These are phyloP conservation scores for Archocentrus centrarchus DNA, from an alignment of 2,113 vertebrate genomes.

Conservation along the genomic window DNA sequence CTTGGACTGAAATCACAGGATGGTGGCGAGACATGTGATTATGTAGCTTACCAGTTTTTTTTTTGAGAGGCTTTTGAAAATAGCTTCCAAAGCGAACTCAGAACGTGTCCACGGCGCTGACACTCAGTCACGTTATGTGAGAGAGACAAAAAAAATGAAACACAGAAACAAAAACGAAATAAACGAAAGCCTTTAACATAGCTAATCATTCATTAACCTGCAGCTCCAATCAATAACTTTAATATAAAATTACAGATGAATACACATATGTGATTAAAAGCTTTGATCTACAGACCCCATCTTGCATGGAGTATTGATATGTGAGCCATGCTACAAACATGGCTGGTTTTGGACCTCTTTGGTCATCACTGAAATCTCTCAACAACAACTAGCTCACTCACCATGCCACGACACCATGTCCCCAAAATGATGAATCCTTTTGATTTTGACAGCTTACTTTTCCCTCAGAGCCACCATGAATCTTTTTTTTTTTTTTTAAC, in stretches of 20 bases:
- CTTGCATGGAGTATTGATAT: not conserved
- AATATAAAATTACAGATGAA: not conserved
- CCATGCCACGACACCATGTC: too few relatives aligned
- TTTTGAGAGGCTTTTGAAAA: slow-evolving; percentile 1
- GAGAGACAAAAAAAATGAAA: not conserved
- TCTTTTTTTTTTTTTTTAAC: not conserved
- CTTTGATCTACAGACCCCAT: not conserved
- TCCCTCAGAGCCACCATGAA: not conserved
- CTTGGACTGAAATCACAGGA: not conserved
- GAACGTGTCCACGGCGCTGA: not conserved
- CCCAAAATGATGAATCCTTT: not conserved
- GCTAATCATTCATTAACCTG: not conserved
- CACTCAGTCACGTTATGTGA: not conserved
- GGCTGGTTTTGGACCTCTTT: not conserved
- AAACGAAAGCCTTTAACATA: not conserved
- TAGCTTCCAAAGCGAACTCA: not conserved
- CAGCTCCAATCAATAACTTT: not conserved
- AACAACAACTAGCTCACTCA: not conserved
- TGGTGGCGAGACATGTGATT: not conserved
- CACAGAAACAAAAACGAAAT: not conserved
- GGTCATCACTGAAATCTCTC: not conserved
- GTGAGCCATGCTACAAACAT: not conserved
- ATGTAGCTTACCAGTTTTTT: not conserved
- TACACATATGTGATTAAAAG: not conserved
- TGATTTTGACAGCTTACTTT: not conserved